Percentiles rank a stretch among this genome's conserved stretches.
Conservation (phyloP, 1,140 invertebrate species). For the Zophobas morio region DNA sequence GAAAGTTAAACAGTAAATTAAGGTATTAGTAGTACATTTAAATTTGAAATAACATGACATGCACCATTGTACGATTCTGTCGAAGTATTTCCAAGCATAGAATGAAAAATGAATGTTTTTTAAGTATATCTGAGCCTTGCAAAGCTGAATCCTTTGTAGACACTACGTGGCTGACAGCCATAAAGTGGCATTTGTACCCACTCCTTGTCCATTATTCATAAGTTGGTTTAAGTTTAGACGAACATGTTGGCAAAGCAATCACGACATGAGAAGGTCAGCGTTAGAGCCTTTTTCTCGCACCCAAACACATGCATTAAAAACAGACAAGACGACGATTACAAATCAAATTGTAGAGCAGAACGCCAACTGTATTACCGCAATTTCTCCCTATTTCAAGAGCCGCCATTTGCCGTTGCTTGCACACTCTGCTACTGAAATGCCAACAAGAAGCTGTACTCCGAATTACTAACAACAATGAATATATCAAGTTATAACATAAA, state of each 20-base stretch:
- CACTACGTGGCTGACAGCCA: constrained; percentile 38
- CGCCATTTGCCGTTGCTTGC: constrained; percentile 17
- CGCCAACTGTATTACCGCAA: constrained; percentile 28
- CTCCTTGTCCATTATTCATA: constrained; percentile 46
- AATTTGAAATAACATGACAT: no score
- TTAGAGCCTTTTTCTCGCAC: constrained; percentile 30
- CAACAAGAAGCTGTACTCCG: constrained; percentile 26
- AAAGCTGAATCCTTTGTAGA: constrained; percentile 38
- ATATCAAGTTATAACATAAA: constrained; percentile 45
- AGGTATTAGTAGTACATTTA: no score
- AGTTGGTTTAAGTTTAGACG: constrained; percentile 39
- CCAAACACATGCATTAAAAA: constrained; percentile 36
- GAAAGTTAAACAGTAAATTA: no score
- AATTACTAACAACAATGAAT: constrained; percentile 40
- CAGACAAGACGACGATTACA: constrained; percentile 19
- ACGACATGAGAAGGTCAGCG: constrained; percentile 30
- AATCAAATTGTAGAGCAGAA: constrained; percentile 28
- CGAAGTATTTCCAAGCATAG: neutral
- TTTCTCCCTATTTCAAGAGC: constrained; percentile 10
- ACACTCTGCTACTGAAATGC: constrained; percentile 7
- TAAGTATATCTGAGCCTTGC: constrained; percentile 17
- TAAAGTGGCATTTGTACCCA: constrained; percentile 35
- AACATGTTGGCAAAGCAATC: constrained; percentile 47
- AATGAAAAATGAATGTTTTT: constrained; percentile 21
- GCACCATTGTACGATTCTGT: no score